Evolutionary conservation across 2,113 vertebrate genomes (phyloP).

Genomic region (Tetraodon nigroviridis): DNA sequence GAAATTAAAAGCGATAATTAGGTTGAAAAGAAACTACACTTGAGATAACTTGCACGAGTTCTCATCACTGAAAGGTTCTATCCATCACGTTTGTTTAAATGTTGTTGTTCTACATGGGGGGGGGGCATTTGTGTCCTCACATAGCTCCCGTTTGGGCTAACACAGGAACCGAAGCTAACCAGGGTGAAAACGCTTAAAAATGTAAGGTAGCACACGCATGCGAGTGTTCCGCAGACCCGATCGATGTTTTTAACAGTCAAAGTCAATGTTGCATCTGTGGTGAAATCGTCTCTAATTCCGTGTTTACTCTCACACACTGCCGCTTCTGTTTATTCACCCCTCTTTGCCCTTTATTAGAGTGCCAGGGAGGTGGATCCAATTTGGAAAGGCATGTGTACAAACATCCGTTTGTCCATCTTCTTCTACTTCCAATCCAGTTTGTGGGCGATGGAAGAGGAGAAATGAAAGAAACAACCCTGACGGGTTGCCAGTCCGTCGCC

Average conservation of each 20-base stretch:
- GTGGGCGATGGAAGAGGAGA: too few species aligned
- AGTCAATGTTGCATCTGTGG: not conserved
- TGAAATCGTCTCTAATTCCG: not conserved
- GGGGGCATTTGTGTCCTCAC: constrained; percentile 13
- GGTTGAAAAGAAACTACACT: constrained; percentile 19
- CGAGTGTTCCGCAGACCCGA: not conserved
- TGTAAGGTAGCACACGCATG: not conserved
- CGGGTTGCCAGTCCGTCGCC: too few species aligned
- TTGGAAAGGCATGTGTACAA: not conserved
- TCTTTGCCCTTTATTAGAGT: too few species aligned
- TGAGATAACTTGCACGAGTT: constrained; percentile 16
- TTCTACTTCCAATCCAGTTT: too few species aligned
- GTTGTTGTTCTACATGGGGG: not conserved
- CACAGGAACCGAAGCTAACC: constrained; percentile 34
- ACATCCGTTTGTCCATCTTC: too few species aligned
- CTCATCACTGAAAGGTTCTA: constrained; percentile 16
- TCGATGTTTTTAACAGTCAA: not conserved
- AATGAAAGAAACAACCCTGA: too few species aligned
- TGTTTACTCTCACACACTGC: not conserved
- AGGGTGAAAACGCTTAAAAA: constrained; percentile 33
- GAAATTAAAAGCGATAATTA: constrained; percentile 48
- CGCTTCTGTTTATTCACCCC: not conserved
- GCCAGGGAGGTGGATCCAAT: not conserved
- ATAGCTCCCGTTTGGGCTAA: constrained; percentile 9
- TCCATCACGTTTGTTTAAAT: not conserved